A percentile compares a stretch with the other conserved stretches of the same genome.
Conservation (phyloP, 2,888 invertebrate species). For the Thelaira solivaga region DNA sequence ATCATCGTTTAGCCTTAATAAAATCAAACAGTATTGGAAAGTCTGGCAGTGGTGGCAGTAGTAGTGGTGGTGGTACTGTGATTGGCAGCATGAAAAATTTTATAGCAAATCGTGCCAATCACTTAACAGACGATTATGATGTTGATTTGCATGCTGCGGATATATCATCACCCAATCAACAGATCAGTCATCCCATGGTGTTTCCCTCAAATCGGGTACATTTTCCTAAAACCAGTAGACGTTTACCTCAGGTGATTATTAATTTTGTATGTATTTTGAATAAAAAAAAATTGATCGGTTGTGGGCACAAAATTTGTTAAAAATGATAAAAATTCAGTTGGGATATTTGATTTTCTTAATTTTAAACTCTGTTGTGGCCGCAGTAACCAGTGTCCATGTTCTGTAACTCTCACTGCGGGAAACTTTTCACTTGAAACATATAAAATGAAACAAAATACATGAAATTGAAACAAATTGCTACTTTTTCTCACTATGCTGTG, state of each 20-base stretch:
- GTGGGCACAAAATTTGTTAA: too few species aligned
- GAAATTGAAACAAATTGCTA: too few species aligned
- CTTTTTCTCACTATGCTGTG: too few species aligned
- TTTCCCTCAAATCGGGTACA: slow-evolving; percentile 78
- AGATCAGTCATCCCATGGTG: slow-evolving; percentile 76
- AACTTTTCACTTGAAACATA: too few species aligned
- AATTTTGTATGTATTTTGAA: neutral
- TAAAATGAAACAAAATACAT: too few species aligned
- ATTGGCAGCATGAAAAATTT: slow-evolving; percentile 12
- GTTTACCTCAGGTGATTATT: slow-evolving; percentile 80
- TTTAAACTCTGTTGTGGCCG: too few species aligned
- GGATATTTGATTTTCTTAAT: too few species aligned
- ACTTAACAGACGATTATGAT: slow-evolving; percentile 71
- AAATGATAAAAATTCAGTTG: too few species aligned
- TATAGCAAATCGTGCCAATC: slow-evolving; percentile 71
- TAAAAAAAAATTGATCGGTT: too few species aligned
- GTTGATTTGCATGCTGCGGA: slow-evolving; percentile 37
- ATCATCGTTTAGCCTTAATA: slow-evolving; percentile 75
- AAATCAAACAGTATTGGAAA: slow-evolving; percentile 61
- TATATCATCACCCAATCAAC: slow-evolving; percentile 68
- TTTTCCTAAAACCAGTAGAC: slow-evolving; percentile 81
- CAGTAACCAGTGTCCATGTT: too few species aligned
- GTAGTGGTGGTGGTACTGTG: neutral
- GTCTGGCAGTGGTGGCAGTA: neutral
- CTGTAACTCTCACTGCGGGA: too few species aligned